Base-by-base conservation (phyloP, 2,113 vertebrate species). In the Cheirogaleus medius region DNA sequence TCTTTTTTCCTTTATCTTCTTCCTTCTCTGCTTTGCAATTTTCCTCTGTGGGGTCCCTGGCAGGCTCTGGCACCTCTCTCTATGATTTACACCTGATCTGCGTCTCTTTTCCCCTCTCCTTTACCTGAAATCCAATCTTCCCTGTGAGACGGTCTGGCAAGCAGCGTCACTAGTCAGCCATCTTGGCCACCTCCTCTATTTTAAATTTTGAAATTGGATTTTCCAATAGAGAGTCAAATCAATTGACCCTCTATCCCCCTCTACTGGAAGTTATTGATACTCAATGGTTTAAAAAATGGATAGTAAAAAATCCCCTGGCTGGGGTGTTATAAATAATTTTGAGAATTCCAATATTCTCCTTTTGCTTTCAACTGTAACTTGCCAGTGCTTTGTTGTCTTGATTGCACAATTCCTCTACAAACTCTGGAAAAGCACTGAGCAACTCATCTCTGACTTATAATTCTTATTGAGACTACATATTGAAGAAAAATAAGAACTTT, bases 171-270 rank as follows among this genome's bases (percentile, higher is more conserved):
- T 21, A 21, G 54, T 56, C 54, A 21, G 7, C 54, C 54, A 56
- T 56, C 54, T 56, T 56, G 54, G 54, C 54, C 20, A 20, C 54
- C 54, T 56, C 54, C 20, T 56, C 20, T 20, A 21, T 56, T 77
- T 71, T 56, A 91, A 13, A 93, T 63, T 80, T 47, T 47, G 27
- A 47, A 49, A 77, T 39, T 6, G 23, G 74, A 90, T 96, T 96
- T 56, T 63, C 76, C 73, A 64, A 34, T 44, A 91, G 92, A 90
- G 58, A 42, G n/a, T 47, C 63, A 95, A 94, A 92, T 96, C 91
- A 97, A 82, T 97, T 97, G 93, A 96, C 97, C 88, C 97, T 98
- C 98, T 97, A 97, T 56, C 97, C 82, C 98, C 98, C 98, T 98
- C 98, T 98, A 88, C 98, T 98, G 98, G 98, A 98, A 98, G 71